Percentiles rank a stretch among this genome's conserved stretches.
These are phyloP conservation scores for Rhynchonycteris naso DNA, from an alignment of 2,797 vertebrate genomes.

Conservation along the genomic window DNA sequence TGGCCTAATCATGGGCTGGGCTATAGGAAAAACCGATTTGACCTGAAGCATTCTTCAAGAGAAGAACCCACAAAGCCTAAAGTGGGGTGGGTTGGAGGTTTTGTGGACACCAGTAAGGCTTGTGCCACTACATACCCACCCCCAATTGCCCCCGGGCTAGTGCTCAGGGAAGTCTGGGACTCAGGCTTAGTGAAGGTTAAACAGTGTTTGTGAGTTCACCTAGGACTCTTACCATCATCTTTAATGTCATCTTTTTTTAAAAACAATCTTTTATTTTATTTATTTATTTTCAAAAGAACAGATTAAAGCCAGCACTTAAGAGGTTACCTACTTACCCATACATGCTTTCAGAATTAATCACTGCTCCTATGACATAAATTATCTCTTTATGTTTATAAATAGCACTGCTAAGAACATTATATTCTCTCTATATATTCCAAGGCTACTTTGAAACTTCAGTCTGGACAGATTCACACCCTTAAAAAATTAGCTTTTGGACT, in stretches of 20 bases:
- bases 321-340: not conserved
- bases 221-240: not conserved
- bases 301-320: not conserved
- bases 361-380: slow-evolving; percentile 45
- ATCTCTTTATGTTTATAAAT: slow-evolving; percentile 26
- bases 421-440: not conserved
- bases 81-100: not conserved
- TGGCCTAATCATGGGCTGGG: not conserved
- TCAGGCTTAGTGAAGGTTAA: not conserved
- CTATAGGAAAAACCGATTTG: not conserved
- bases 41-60: not conserved
- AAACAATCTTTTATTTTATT: not conserved
- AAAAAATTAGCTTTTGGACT: slow-evolving; percentile 70
- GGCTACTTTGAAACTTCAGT: slow-evolving; percentile 52
- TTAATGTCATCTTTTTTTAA: not conserved
- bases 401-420: slow-evolving; percentile 9
- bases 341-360: not conserved
- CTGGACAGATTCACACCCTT: slow-evolving; percentile 57
- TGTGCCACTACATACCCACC: not conserved
- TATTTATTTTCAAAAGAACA: not conserved
- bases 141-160: not conserved
- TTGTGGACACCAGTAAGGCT: not conserved
- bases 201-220: not conserved
- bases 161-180: not conserved
- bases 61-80: not conserved